phyloP scores from a whole-genome alignment of 64 coral and sea anemone species.

The Stichodactyla helianthus region DNA sequence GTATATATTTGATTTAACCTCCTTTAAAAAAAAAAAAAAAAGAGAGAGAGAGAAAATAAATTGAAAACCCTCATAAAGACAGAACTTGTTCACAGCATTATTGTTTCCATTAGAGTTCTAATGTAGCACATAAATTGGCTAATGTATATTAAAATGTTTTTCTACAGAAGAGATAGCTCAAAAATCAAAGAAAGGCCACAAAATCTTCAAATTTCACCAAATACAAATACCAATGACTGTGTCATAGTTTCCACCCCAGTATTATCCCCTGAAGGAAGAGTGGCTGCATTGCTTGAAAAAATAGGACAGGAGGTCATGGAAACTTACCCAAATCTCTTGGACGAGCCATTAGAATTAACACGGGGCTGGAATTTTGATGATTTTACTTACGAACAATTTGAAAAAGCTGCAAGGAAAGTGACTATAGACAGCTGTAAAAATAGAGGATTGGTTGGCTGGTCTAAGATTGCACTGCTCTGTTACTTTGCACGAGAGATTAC shows the following conservation, averaged over 20 bases:
- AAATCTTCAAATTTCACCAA: slow-evolving; percentile 42
- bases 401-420: slow-evolving; percentile 69
- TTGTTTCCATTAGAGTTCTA: not conserved
- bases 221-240: not conserved
- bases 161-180: not conserved
- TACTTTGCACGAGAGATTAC: slow-evolving; percentile 94
- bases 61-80: too few relatives aligned
- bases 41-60: too few relatives aligned
- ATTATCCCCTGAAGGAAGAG: slow-evolving; percentile 86
- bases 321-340: slow-evolving; percentile 65
- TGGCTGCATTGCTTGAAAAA: slow-evolving; percentile 82
- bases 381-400: slow-evolving; percentile 87
- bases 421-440: slow-evolving; percentile 47
- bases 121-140: not conserved
- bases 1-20: too few relatives aligned
- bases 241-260: slow-evolving; percentile 68
- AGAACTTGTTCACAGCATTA: not conserved
- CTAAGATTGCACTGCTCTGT: slow-evolving; percentile 85
- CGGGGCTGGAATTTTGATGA: slow-evolving; percentile 43
- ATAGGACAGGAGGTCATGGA: slow-evolving; percentile 88
- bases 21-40: too few relatives aligned
- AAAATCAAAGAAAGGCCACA: slow-evolving; percentile 37
- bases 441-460: slow-evolving; percentile 77
- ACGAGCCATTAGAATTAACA: slow-evolving; percentile 68
- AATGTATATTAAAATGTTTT: not conserved